Percentiles rank a stretch among this genome's conserved stretches.
Conservation (phyloP, 2,797 vertebrate genomes). For the Halcyon chelicuti region DNA sequence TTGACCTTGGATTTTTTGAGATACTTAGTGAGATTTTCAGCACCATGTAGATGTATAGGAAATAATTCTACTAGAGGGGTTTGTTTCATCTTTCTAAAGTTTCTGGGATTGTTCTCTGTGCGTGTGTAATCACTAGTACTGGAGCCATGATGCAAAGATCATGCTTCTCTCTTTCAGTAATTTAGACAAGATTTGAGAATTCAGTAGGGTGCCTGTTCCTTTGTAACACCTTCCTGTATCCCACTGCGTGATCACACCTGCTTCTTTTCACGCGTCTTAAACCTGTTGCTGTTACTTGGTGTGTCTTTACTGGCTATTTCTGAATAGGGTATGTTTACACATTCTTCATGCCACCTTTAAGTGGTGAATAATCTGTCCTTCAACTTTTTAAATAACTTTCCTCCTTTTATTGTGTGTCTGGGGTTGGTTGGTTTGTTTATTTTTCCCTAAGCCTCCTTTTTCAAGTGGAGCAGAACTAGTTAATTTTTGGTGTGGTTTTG, state of each 20-base stretch:
- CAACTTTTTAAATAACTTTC: neutral
- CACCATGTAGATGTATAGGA: neutral
- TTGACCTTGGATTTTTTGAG: constrained; percentile 20
- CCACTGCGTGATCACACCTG: neutral
- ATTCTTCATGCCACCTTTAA: neutral
- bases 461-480: neutral
- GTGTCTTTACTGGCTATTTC: neutral
- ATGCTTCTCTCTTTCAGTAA: neutral
- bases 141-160: neutral
- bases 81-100: neutral
- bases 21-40: neutral
- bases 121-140: neutral
- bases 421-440: neutral
- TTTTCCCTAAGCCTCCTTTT: neutral
- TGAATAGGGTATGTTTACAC: neutral
- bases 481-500: neutral
- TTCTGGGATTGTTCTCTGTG: neutral
- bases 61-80: neutral
- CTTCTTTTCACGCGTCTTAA: neutral
- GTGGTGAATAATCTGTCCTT: neutral
- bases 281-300: neutral
- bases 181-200: neutral
- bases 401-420: neutral
- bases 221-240: neutral
- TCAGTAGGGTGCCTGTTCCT: neutral